phyloP scores from a whole-genome alignment of 2,888 invertebrate species.

The Phoenoteleia sp. region DNA sequence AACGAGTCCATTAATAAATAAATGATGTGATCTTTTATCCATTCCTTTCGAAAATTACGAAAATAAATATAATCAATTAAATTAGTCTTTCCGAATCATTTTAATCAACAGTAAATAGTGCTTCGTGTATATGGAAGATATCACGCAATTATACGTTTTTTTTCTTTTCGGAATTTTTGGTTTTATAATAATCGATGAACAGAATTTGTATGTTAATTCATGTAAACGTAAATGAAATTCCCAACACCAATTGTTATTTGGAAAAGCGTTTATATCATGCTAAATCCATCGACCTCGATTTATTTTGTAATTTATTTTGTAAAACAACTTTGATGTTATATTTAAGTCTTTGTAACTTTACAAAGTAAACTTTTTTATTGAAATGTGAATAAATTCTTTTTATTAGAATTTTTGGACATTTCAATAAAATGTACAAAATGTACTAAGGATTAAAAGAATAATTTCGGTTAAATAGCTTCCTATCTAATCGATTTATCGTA shows the following conservation, averaged over 20 bases:
- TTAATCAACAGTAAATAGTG: neutral
- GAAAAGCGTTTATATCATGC: constrained; percentile 49
- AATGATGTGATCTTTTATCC: neutral
- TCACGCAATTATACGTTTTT: neutral
- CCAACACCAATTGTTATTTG: constrained; percentile 51
- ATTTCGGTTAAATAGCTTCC: too few relatives aligned
- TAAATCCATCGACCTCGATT: constrained; percentile 45
- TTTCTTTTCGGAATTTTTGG: neutral
- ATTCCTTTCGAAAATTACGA: neutral
- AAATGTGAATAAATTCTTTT: too few relatives aligned
- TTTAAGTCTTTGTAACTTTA: too few relatives aligned
- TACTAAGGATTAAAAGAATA: too few relatives aligned
- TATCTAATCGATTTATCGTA: too few relatives aligned
- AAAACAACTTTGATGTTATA: too few relatives aligned
- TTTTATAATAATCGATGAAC: neutral
- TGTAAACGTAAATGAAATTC: neutral
- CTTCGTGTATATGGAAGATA: neutral
- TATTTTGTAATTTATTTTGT: too few relatives aligned
- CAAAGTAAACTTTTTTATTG: too few relatives aligned
- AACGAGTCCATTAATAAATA: neutral
- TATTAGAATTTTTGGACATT: too few relatives aligned
- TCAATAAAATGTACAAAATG: too few relatives aligned
- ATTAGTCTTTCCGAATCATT: neutral
- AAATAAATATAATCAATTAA: neutral
- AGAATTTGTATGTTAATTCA: constrained; percentile 1